phyloP scores from a whole-genome alignment of 1,140 invertebrate genomes.

The Dufourea novaeangliae region DNA sequence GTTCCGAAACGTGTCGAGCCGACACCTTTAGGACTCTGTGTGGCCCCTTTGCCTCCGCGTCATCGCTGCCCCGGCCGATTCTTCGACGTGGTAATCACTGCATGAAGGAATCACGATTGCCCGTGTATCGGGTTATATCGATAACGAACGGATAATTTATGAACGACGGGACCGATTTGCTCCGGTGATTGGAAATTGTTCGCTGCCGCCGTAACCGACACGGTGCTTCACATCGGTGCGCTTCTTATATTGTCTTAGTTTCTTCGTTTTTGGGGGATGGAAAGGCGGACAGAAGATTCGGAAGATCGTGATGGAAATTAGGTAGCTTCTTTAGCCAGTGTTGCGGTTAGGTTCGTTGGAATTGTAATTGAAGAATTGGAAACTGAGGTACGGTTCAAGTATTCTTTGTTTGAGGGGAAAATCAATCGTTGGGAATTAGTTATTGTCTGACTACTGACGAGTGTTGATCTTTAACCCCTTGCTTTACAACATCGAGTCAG shows the following conservation, averaged over 20 bases:
- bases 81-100: slow-evolving; percentile 34
- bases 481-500: too few relatives aligned
- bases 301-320: background rate
- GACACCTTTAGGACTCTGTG: slow-evolving; percentile 61
- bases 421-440: too few relatives aligned
- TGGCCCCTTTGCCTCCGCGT: slow-evolving; percentile 59
- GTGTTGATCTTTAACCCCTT: too few relatives aligned
- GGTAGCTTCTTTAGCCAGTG: too few relatives aligned
- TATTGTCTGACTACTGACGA: too few relatives aligned
- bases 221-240: too few relatives aligned
- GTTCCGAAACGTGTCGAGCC: slow-evolving; percentile 63
- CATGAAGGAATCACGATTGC: slow-evolving; percentile 44
- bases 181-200: slow-evolving; percentile 46
- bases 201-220: background rate
- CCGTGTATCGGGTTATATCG: slow-evolving; percentile 39
- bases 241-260: slow-evolving; percentile 2
- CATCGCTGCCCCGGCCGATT: slow-evolving; percentile 38
- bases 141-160: slow-evolving; percentile 43
- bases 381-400: too few relatives aligned
- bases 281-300: background rate
- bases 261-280: background rate
- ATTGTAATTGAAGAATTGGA: too few relatives aligned
- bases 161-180: slow-evolving; percentile 25
- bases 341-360: too few relatives aligned
- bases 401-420: too few relatives aligned